Base-by-base conservation (phyloP, 2,888 invertebrate species). In the Mythimna lalbum region DNA sequence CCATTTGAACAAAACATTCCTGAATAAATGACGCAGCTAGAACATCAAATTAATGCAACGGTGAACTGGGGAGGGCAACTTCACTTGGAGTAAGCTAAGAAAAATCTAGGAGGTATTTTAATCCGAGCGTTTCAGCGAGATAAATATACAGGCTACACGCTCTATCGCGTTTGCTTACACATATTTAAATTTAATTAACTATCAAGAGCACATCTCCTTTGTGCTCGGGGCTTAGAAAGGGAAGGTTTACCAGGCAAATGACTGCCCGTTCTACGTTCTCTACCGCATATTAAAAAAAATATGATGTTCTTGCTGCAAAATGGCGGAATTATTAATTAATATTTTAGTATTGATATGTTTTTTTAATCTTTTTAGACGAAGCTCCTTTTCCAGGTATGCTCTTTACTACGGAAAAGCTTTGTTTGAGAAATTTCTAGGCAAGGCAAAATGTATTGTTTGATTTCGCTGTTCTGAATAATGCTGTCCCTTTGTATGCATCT, bases 131-230 rank as follows among this genome's bases (percentile, higher is more conserved):
- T 62, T 55, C 39, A 71, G 76, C 66, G 64, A 79, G 73, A 86
- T 83, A 82, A 86, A 82, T 77, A 87, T 86, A 86, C 87, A 86
- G 86, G 78, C 69, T 66, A 80, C 72, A 72, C 78, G 72, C 74
- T 73, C 78, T 84, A 81, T 83, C 82, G 76, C 78, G 74, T 79
- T 82, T 63, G 55, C 76, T 82, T 82, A 81, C 82, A 82, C 90
- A 91, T 91, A 92, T 93, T 93, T 90, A 89, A 91, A 92, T 93
- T 93, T 94, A 94, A 95, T 95, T 94, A 94, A 94, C 92, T 93
- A 91, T 91, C 88, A 91, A 88, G 87, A 86, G 89, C 91, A 91
- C 88, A 90, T 91, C 91, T 87, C 88, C 90, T 94, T 94, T 94
- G 91, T 93, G 88, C 86, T 76, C 69, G 62, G 69, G 82, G 84